phyloP scores from a whole-genome alignment of 2,113 vertebrate species.

The Typhlomys cinereus region DNA sequence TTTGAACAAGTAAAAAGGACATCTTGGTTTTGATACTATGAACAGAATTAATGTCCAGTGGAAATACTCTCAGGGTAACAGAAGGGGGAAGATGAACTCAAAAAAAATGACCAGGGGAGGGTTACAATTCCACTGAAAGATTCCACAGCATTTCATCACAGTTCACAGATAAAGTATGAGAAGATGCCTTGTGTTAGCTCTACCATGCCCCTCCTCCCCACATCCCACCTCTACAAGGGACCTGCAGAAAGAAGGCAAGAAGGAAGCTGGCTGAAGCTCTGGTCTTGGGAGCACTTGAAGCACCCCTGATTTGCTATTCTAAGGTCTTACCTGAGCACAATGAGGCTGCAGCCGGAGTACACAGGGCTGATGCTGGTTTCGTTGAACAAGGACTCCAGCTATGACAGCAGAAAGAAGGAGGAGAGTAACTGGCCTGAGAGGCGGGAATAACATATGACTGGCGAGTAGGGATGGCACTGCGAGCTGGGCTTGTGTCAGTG shows the following conservation, averaged over 20 bases:
- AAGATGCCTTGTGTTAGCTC: neutral
- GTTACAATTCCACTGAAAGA: neutral
- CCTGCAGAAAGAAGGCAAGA: neutral
- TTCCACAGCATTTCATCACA: neutral
- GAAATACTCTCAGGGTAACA: neutral
- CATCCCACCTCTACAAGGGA: neutral
- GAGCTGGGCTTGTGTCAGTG: neutral
- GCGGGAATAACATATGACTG: too few species aligned
- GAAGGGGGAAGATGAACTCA: neutral
- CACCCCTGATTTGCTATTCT: neutral
- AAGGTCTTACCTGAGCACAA: constrained; percentile 72
- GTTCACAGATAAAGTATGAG: neutral
- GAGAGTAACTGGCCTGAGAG: neutral
- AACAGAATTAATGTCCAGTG: neutral
- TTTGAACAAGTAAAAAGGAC: neutral
- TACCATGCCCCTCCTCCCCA: neutral
- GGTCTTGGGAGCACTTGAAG: neutral
- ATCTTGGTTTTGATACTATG: neutral
- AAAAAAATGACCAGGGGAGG: neutral
- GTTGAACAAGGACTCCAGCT: constrained; percentile 73
- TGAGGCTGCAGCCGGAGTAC: constrained; percentile 74
- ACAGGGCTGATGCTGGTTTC: constrained; percentile 70
- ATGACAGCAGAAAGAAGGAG: neutral
- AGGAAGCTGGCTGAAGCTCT: neutral
- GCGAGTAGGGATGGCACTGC: rapidly evolving